phyloP scores from a whole-genome alignment of 2,113 vertebrate species.

The Spilogale gracilis region DNA sequence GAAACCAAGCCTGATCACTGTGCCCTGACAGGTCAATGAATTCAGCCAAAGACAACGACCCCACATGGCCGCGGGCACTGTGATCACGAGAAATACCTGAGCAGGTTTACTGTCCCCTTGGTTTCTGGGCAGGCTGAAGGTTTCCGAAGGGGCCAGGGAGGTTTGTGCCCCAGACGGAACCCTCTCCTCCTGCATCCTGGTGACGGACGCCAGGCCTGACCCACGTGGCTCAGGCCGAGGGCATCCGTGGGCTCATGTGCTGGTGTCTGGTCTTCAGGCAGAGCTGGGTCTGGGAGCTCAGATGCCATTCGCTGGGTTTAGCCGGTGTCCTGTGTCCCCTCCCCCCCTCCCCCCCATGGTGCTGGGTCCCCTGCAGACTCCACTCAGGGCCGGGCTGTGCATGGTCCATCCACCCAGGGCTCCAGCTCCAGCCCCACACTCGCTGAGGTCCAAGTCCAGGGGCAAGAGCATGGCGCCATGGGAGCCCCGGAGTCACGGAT shows the following conservation, averaged over 20 bases:
- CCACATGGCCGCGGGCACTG: fast-evolving
- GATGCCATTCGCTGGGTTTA: fast-evolving
- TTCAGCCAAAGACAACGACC: not conserved
- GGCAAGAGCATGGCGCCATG: fast-evolving
- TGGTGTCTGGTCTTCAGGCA: not conserved
- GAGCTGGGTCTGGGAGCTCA: not conserved
- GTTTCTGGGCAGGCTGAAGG: not conserved
- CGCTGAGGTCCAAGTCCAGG: not conserved
- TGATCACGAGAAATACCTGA: not conserved
- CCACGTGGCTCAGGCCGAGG: not conserved
- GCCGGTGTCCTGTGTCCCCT: fast-evolving
- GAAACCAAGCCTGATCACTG: not conserved
- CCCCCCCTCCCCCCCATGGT: fast-evolving
- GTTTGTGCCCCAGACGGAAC: not conserved
- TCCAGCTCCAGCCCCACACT: not conserved
- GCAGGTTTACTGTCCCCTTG: not conserved
- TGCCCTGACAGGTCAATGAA: not conserved
- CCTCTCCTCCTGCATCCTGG: no score
- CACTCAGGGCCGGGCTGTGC: fast-evolving
- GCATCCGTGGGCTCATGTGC: fast-evolving
- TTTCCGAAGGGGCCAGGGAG: not conserved
- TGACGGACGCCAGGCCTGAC: no score
- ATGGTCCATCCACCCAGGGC: fast-evolving
- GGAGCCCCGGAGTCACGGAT: not conserved
- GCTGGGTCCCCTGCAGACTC: no score